Conservation (phyloP, 2,888 invertebrate species). For the Lepidochitona cinerea region DNA sequence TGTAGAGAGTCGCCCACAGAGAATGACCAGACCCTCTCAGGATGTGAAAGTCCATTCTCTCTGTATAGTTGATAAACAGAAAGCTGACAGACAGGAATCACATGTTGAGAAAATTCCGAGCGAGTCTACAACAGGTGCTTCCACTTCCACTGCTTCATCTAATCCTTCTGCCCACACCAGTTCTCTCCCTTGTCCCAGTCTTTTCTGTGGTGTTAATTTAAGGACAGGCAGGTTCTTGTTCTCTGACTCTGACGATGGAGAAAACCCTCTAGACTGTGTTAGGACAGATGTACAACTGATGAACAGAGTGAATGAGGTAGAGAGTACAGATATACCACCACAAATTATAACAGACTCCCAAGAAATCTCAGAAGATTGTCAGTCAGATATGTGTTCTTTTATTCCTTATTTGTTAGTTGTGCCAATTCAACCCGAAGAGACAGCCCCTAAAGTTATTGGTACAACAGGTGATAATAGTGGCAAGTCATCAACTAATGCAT, state of each 20-base stretch:
- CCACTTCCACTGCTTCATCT: background rate
- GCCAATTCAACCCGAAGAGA: constrained; percentile 34
- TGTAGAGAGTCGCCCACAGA: background rate
- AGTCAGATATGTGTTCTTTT: constrained; percentile 30
- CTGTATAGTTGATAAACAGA: constrained; percentile 67
- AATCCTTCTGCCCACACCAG: background rate
- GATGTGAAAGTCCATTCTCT: constrained; percentile 61
- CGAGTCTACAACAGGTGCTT: background rate
- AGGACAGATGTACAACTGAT: constrained; percentile 78
- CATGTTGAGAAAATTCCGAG: background rate
- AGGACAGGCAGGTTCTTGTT: constrained; percentile 43
- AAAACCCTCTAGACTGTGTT: constrained; percentile 20
- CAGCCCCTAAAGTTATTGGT: background rate
- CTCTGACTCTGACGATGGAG: constrained; percentile 28
- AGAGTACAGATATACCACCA: constrained; percentile 71
- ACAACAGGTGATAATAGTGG: background rate
- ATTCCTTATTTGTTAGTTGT: constrained; percentile 53
- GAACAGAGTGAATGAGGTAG: constrained; percentile 84
- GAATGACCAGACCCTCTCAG: constrained; percentile 47
- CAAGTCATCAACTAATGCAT: constrained; percentile 13
- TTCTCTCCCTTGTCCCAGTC: constrained; percentile 52
- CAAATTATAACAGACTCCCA: constrained; percentile 73
- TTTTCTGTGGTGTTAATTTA: constrained; percentile 70
- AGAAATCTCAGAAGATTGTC: background rate
- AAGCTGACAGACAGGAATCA: background rate